Base-by-base conservation (phyloP, 2,888 invertebrate genomes). In the Rotaria macrura region DNA sequence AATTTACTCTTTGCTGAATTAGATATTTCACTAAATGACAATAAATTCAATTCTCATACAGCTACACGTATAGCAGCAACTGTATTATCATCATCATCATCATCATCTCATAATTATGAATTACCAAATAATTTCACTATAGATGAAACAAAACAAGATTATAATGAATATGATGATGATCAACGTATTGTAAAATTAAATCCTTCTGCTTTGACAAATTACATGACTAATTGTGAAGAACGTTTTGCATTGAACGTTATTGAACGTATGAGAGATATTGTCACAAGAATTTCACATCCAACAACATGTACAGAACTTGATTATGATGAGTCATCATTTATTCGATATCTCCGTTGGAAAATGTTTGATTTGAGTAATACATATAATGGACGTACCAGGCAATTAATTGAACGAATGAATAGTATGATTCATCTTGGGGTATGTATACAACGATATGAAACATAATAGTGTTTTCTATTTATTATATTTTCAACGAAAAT, bases 191-290 rank as follows among this genome's bases (percentile, higher is more conserved):
- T 79, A 20, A 40, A 10, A 43, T 79, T 79, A n/a, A 43, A 43
- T 43, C 7, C n/a, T 25, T 25, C n/a, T 2, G 79, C 79, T 20
- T 43, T 79, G 10, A 43, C 43, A n/a, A 79, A 79, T n/a, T 79
- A 79, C 43, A 79, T 79, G 79, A 79, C 79, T 12, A 79, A 79
- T 79, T 79, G 79, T 79, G 79, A 79, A 43, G 79, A 79, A 79
- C 43, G 6, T 43, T 79, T 79, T 79, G 40, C 43, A 38, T 43
- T 25, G 4, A 23, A 79, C 43, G 79, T 79, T 43, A 40, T 43
- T n/a, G 79, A 79, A 43, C 79, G 79, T 25, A 79, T 79, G 79
- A 79, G 43, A 79, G 43, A 9, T 40, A 43, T 79, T 43, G 79
- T 43, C 12, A 10, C 3, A 25, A 79, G 43, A 79, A 40, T 79